These are phyloP conservation scores for Peromyscus maniculatus DNA, from an alignment of 2,113 vertebrate species.

Conservation along the genomic window DNA sequence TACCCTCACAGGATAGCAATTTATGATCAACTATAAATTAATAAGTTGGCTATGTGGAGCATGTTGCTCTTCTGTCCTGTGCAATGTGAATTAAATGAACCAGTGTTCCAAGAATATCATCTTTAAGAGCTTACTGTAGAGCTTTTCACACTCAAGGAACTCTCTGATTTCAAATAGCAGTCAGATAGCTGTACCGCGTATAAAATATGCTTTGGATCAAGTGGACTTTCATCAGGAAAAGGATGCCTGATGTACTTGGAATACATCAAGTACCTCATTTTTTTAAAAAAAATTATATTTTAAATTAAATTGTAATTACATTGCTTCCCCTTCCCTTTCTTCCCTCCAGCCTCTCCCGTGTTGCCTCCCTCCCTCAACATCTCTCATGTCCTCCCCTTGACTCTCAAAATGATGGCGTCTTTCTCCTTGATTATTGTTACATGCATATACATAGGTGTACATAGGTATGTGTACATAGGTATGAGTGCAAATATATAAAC, in stretches of 20 bases:
- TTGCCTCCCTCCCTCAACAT: background rate
- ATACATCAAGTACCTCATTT: background rate
- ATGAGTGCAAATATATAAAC: background rate
- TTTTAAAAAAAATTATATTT: background rate
- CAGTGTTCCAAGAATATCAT: background rate
- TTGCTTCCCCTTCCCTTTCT: no score
- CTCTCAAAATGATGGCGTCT: background rate
- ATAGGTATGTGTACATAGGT: no score
- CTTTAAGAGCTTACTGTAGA: background rate
- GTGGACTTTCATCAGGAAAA: background rate
- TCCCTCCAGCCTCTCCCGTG: background rate
- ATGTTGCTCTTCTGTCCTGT: background rate
- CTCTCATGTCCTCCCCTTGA: background rate
- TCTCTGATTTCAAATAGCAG: background rate
- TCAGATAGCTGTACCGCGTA: background rate
- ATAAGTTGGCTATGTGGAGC: background rate
- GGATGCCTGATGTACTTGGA: background rate
- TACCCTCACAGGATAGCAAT: background rate
- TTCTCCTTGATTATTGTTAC: background rate
- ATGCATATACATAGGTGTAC: background rate
- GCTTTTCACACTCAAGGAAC: background rate
- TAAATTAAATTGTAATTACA: background rate
- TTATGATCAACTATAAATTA: slow-evolving; percentile 60
- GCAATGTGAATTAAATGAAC: background rate
- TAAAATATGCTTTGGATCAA: background rate